Base-by-base conservation (phyloP, 2,888 invertebrate species). In the Onthophagus sagittarius region DNA sequence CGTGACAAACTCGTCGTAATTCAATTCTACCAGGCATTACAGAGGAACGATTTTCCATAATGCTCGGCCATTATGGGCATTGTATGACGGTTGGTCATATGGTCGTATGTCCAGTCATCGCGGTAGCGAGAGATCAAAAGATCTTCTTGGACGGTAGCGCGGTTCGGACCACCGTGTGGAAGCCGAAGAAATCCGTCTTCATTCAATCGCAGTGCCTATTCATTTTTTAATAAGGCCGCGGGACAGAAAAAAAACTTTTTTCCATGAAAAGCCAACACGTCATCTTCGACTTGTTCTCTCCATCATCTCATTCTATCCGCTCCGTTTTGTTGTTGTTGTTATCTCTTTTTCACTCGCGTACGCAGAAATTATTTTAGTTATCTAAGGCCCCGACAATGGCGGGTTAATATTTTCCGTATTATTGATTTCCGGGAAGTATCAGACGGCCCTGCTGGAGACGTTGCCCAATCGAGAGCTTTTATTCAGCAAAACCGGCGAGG, bases 61-160 rank as follows among this genome's bases (percentile, higher is more conserved):
- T 76, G 75, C 74, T 74, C 74, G 75, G 73, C 75, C 71, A 76
- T 76, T 74, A 76, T 76, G 73, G 67, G 75, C 75, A 77, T 76
- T 77, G 74, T 78, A 23, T 23, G 71, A 15, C n/a, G 1, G 67
- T 23, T 23, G 67, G 67, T 67, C 75, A 75, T 75, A 71, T 71
- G 74, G 70, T 70, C 72, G 72, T 74, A 72, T 71, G 69, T 78
- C 79, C 74, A 78, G 79, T 79, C 79, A 79, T 77, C 77, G 77
- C 78, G 79, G 77, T 78, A 77, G 77, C 72, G 67, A 65, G 76
- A 78, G 77, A 78, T 79, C 77, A 78, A 78, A 77, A 76, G 73
- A 71, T 75, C 74, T 71, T 71, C 75, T 74, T 75, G 73, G 73
- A 72, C 75, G 70, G 74, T 71, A 64, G 67, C 72, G 70, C 72